Evolutionary conservation across 2,888 invertebrate species (phyloP), one percentile per base, ranked within the genome.

Genomic region (Trichogramma dendrolimi): DNA sequence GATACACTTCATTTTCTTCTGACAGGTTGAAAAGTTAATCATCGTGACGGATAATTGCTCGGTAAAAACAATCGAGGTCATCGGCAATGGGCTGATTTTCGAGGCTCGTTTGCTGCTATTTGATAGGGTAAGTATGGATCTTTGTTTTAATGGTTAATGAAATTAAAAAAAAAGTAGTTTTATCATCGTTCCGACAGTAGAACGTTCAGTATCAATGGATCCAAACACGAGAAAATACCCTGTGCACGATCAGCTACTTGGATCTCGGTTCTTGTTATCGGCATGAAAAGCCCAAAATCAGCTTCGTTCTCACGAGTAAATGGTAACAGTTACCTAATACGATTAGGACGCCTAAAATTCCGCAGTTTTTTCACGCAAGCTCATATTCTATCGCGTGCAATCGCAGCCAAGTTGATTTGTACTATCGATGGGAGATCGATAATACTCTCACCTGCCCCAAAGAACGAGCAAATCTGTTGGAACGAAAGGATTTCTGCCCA

Each of bases 51-150:
- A 81, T 66, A 83, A 82, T 68, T 76, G 77, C 52, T 71, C 76
- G 1, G 71, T 75, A 41, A 69, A 78, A 58, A 71, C 74, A 52
- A 68, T 80, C 4, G 81, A 82, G 64, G 67, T 83, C 46, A 71
- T 81, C 38, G 82, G 82, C 2, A 82, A 83, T 66, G 80, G 79
- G 11, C 61, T 81, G 3, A 66, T 73, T 43, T 81, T 80, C 64
- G 73, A 78, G 27, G 68, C 70, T 14, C 44, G 51, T 4, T 7
- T 50, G 7, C 39, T 65, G 4, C 43, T 44, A 40, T 58, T 60
- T 27, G 59, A 63, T 44, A 58, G 53, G 54, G 63, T 65, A 65
- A 54, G n/a, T 54, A 10, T 43, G n/a, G 8, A 5, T 46, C 0
- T 46, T 39, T 44, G 5, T 11, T 55, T 44, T 10, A 55, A 14